A percentile compares a stretch with the other conserved stretches of the same genome.
Evolutionary conservation across 2,113 vertebrate species (phyloP).

Genomic region (Phaethornis superciliosus): DNA sequence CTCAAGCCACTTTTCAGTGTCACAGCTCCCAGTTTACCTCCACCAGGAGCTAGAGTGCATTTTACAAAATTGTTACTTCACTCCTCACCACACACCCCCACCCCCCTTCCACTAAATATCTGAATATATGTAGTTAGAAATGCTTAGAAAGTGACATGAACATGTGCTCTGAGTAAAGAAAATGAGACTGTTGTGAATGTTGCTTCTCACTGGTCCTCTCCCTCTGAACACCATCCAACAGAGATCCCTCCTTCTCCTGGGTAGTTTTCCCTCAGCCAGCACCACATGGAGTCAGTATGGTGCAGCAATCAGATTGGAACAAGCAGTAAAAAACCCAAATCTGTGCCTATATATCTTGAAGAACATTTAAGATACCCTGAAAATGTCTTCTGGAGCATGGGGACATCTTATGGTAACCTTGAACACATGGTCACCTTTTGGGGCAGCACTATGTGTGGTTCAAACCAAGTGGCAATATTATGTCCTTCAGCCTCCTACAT

Average conservation of each 20-base stretch:
- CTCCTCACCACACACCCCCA: no score
- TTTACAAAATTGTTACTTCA: not conserved
- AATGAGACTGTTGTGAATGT: not conserved
- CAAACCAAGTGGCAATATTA: not conserved
- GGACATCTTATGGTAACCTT: not conserved
- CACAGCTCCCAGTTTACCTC: not conserved
- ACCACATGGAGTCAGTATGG: constrained; percentile 65
- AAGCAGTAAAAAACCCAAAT: not conserved
- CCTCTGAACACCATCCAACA: not conserved
- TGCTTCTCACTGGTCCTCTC: not conserved
- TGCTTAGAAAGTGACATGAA: not conserved
- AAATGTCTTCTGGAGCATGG: not conserved
- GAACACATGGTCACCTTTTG: not conserved
- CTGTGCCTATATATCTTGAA: not conserved
- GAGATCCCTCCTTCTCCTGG: not conserved
- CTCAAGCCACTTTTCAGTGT: not conserved
- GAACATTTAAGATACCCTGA: not conserved
- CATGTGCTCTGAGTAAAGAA: not conserved
- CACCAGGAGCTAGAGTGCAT: not conserved
- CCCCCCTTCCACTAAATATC: not conserved
- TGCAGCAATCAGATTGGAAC: constrained; percentile 34
- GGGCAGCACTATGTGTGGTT: not conserved
- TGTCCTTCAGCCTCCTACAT: not conserved
- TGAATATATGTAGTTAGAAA: not conserved
- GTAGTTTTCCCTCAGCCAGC: not conserved